A percentile compares a stretch with the other conserved stretches of the same genome.
These are phyloP conservation scores for Hippocampus kuda DNA, from an alignment of 2,797 vertebrate genomes.

Conservation along the genomic window DNA sequence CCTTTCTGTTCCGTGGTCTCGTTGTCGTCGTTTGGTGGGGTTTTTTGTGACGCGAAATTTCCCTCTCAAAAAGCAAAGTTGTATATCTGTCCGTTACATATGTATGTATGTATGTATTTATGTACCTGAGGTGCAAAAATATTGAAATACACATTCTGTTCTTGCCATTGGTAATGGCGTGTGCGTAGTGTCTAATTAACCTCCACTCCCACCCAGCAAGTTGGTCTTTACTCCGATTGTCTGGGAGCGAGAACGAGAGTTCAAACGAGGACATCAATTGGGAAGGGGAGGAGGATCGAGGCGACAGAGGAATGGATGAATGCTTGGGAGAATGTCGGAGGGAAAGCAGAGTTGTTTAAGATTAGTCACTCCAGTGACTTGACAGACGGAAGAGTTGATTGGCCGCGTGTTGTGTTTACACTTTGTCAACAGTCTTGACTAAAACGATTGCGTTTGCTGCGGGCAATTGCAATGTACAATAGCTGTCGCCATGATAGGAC, in stretches of 20 bases:
- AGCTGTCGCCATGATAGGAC: no score
- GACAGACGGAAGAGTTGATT: slow-evolving; percentile 45
- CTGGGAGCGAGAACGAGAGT: slow-evolving; percentile 54
- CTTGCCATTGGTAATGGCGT: slow-evolving; percentile 73
- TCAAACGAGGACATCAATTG: slow-evolving; percentile 62
- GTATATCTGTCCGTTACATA: slow-evolving; percentile 82
- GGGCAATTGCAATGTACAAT: slow-evolving; percentile 7
- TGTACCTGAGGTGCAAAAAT: slow-evolving; percentile 78
- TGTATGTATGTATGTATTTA: slow-evolving; percentile 52
- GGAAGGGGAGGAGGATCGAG: slow-evolving; percentile 48
- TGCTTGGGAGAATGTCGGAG: slow-evolving; percentile 36
- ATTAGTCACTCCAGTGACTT: background rate
- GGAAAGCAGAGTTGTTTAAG: slow-evolving; percentile 24
- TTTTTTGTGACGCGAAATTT: slow-evolving; percentile 62
- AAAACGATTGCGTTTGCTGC: slow-evolving; percentile 63
- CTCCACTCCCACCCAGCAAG: slow-evolving; percentile 34
- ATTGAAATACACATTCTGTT: slow-evolving; percentile 85
- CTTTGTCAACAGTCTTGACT: slow-evolving; percentile 62
- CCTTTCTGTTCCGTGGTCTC: slow-evolving; percentile 71
- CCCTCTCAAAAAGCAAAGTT: slow-evolving; percentile 54
- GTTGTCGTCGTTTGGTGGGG: slow-evolving; percentile 74
- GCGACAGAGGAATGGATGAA: slow-evolving; percentile 45
- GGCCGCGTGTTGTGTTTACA: slow-evolving; percentile 57
- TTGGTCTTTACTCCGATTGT: slow-evolving; percentile 53
- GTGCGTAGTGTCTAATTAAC: slow-evolving; percentile 44